These are phyloP conservation scores for Triops longicaudatus DNA, from an alignment of 1,140 invertebrate genomes.

Conservation along the genomic window DNA sequence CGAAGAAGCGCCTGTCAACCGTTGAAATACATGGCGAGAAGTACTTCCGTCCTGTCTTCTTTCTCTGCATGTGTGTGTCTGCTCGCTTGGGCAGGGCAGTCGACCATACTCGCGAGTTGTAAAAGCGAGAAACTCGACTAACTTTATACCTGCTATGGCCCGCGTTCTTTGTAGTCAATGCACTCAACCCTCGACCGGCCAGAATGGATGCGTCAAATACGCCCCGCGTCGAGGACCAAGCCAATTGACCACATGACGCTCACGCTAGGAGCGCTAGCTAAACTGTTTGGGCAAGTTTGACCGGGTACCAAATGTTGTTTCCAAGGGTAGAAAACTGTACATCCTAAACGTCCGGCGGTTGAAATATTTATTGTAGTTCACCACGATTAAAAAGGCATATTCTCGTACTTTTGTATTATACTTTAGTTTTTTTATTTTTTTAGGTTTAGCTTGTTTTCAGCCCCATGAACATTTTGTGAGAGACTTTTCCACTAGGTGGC, in stretches of 20 bases:
- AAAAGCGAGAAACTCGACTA: conserved; percentile 1
- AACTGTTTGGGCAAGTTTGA: background rate
- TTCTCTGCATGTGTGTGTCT: background rate
- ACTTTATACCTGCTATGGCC: background rate
- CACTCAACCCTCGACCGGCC: background rate
- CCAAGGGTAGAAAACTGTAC: background rate
- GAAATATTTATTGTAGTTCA: background rate
- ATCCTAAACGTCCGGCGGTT: background rate
- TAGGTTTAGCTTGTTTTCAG: no score
- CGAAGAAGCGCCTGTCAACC: background rate
- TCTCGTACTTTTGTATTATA: no score
- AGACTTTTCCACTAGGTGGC: no score
- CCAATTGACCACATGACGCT: background rate
- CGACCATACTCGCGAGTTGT: background rate
- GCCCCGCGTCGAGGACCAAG: background rate
- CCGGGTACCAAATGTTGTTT: background rate
- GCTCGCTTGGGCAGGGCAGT: background rate
- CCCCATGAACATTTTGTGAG: no score
- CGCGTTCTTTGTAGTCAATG: background rate
- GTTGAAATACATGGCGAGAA: conserved; percentile 1
- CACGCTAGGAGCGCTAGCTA: background rate
- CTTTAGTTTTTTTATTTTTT: no score
- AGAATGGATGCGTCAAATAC: background rate
- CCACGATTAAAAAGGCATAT: background rate
- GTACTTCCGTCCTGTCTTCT: background rate